A percentile compares a stretch with the other conserved stretches of the same genome.
Evolutionary conservation across 2,113 vertebrate genomes (phyloP).

Genomic region (Rhea americana): DNA sequence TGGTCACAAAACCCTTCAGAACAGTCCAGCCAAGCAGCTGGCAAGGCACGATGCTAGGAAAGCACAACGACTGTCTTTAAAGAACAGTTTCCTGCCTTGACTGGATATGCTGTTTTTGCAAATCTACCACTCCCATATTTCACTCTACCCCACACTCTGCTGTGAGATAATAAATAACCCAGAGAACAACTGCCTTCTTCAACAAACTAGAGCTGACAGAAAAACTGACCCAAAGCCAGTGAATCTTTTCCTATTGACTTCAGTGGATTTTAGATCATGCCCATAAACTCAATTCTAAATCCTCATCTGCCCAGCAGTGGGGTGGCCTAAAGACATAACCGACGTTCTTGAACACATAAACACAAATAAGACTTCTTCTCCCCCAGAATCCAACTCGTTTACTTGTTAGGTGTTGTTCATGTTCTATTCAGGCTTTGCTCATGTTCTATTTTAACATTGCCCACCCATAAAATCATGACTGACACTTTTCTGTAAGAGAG

Average conservation of each 20-base stretch:
- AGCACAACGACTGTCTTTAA: neutral
- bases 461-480: conserved; percentile 33
- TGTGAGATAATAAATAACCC: neutral
- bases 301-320: neutral
- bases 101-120: neutral
- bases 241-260: conserved; percentile 10
- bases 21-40: neutral
- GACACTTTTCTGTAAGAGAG: conserved; percentile 28
- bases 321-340: neutral
- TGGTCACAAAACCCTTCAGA: neutral
- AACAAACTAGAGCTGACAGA: neutral
- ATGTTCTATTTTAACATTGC: neutral
- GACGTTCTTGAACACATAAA: conserved; percentile 27
- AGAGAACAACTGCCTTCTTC: neutral
- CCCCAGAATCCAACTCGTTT: conserved; percentile 3
- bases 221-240: neutral
- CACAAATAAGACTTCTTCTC: neutral
- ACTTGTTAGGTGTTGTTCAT: neutral
- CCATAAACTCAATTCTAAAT: conserved; percentile 25
- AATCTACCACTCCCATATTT: neutral
- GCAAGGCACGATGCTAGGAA: neutral
- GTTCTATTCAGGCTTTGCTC: neutral
- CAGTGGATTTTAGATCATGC: neutral
- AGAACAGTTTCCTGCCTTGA: neutral
- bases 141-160: neutral